Percentiles rank a stretch among this genome's conserved stretches.
phyloP scores from a whole-genome alignment of 2,113 vertebrate species.

The Eonycteris spelaea region DNA sequence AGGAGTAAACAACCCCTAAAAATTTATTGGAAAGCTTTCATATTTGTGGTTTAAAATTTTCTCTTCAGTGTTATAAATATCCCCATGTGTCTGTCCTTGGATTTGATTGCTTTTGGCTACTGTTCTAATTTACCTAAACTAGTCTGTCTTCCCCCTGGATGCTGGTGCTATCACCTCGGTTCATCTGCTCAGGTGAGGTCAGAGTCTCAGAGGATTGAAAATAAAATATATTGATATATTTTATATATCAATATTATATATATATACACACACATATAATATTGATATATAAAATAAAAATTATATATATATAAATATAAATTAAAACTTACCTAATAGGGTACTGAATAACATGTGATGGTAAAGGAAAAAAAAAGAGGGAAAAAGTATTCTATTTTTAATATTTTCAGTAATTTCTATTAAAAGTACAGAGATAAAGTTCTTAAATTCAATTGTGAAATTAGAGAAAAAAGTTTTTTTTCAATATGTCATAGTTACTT shows the following conservation, averaged over 20 bases:
- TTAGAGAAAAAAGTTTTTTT: neutral
- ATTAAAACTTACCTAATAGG: neutral
- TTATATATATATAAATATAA: neutral
- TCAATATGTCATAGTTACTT: neutral
- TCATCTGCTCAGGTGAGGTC: neutral
- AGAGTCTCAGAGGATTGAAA: neutral
- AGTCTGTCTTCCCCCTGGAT: fast-evolving
- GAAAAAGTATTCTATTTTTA: neutral
- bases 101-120: neutral
- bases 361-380: neutral
- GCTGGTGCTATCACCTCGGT: neutral
- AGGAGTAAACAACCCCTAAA: neutral
- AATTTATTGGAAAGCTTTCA: neutral
- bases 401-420: neutral
- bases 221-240: too few species aligned
- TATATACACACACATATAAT: too few species aligned
- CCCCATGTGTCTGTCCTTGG: neutral
- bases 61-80: neutral
- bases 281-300: too few species aligned
- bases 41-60: neutral
- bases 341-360: neutral
- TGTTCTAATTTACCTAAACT: neutral
- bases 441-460: neutral
- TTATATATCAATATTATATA: too few species aligned
- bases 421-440: neutral